These are phyloP conservation scores for Thumatha senex DNA, from an alignment of 2,888 invertebrate genomes.

Conservation along the genomic window DNA sequence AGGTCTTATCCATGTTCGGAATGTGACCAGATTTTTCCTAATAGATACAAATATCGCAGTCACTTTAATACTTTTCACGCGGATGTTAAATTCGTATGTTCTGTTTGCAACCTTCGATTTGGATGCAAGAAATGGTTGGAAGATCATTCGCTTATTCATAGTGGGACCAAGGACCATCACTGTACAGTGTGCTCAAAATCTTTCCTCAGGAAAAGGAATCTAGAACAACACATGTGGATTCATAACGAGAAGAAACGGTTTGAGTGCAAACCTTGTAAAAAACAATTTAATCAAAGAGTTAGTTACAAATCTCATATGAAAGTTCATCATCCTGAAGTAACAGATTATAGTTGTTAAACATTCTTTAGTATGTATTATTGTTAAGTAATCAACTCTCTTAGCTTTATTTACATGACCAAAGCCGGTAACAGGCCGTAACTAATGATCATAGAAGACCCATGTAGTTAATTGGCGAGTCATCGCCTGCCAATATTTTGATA, in stretches of 20 bases:
- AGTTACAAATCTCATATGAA: conserved; percentile 71
- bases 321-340: conserved; percentile 68
- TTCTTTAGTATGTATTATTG: too few relatives aligned
- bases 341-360: too few relatives aligned
- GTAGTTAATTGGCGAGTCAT: too few relatives aligned
- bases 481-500: too few relatives aligned
- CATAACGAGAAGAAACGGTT: conserved; percentile 69
- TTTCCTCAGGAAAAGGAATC: conserved; percentile 66
- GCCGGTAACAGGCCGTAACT: too few relatives aligned
- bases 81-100: conserved; percentile 59
- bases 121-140: conserved; percentile 56
- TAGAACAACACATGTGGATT: conserved; percentile 76
- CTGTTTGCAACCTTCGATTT: conserved; percentile 63
- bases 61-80: conserved; percentile 66
- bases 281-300: conserved; percentile 68
- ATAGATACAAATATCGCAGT: conserved; percentile 54
- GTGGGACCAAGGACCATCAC: conserved; percentile 71
- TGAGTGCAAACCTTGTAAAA: conserved; percentile 63
- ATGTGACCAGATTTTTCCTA: conserved; percentile 54
- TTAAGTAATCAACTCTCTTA: too few relatives aligned
- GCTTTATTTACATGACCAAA: too few relatives aligned
- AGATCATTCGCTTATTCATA: conserved; percentile 78
- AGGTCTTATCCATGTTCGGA: conserved; percentile 59
- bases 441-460: too few relatives aligned
- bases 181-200: conserved; percentile 76